Evolutionary conservation across 2,113 vertebrate genomes (phyloP).

Genomic region (Prunella himalayana): DNA sequence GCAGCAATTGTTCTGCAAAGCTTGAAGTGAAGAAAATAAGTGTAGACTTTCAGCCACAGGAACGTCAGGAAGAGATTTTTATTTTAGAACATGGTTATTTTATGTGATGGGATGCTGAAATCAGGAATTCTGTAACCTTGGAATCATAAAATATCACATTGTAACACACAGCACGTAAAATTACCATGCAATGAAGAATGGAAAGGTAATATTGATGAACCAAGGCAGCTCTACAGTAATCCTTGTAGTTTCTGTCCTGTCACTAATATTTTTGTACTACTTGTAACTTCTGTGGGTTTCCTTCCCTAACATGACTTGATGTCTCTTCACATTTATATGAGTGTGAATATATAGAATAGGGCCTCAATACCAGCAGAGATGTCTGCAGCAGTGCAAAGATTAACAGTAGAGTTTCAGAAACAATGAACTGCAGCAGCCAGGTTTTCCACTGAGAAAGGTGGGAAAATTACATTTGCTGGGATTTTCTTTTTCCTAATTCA

Average conservation of each 20-base stretch:
- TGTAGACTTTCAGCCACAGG: rapidly evolving
- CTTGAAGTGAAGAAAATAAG: background rate
- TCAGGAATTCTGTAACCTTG: background rate
- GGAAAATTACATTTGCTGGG: background rate
- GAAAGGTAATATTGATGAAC: background rate
- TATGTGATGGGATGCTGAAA: background rate
- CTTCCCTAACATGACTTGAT: background rate
- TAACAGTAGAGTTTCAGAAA: background rate
- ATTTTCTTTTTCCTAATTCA: background rate
- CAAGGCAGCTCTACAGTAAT: background rate
- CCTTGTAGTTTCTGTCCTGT: background rate
- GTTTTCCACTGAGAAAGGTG: background rate
- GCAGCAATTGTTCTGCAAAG: conserved; percentile 8
- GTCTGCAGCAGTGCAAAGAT: background rate
- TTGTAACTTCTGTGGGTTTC: background rate
- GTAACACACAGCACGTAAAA: background rate
- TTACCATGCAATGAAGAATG: rapidly evolving
- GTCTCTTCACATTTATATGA: background rate
- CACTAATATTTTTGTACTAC: background rate
- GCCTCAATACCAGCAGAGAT: background rate
- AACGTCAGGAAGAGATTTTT: background rate
- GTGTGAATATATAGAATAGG: background rate
- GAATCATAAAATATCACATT: background rate
- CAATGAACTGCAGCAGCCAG: background rate
- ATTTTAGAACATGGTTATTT: background rate